phyloP scores from a whole-genome alignment of 2,797 vertebrate genomes.

The Squalus acanthias region DNA sequence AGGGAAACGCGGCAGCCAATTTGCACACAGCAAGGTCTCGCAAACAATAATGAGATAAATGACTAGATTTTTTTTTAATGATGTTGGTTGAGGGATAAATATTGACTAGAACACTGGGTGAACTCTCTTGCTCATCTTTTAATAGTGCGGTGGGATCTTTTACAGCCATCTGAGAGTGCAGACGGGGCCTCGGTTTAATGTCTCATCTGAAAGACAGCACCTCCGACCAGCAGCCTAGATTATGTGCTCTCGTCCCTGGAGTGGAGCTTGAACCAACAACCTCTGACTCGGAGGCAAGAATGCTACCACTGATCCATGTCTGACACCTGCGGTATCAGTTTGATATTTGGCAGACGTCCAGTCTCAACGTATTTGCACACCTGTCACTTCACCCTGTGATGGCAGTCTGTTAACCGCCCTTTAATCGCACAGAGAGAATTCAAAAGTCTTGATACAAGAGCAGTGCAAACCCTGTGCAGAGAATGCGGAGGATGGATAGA shows the following conservation, averaged over 20 bases:
- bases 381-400: background rate
- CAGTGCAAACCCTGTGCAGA: no score
- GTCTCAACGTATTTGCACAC: no score
- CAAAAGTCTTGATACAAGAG: background rate
- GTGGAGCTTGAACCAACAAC: background rate
- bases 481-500: background rate
- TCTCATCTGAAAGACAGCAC: background rate
- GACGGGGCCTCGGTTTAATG: background rate
- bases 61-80: background rate
- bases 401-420: background rate
- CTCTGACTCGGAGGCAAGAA: background rate
- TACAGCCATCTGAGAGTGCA: background rate
- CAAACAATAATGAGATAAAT: background rate
- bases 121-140: background rate
- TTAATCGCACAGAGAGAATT: background rate
- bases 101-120: background rate
- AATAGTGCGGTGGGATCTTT: background rate
- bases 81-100: background rate
- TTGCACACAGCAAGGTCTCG: background rate
- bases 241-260: background rate
- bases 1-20: background rate
- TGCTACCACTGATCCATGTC: no score
- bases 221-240: background rate
- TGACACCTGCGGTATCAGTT: background rate
- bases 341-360: background rate